Evolutionary conservation across 2,797 vertebrate species (phyloP).

Genomic region (Pygocentrus nattereri): DNA sequence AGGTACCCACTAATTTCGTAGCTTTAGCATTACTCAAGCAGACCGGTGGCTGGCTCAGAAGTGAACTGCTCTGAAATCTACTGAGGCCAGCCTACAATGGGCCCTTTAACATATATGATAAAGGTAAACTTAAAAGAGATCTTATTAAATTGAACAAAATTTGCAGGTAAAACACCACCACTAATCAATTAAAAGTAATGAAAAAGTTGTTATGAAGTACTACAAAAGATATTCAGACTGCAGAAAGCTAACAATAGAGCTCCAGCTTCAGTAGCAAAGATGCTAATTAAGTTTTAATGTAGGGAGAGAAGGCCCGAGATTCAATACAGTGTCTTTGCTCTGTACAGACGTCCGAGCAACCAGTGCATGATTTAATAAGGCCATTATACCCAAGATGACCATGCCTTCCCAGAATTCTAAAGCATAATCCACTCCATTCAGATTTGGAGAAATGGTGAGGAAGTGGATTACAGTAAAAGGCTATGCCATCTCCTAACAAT

Average conservation of each 20-base stretch:
- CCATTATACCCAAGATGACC: conserved; percentile 7
- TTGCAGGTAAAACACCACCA: not conserved
- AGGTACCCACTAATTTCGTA: not conserved
- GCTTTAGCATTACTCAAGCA: not conserved
- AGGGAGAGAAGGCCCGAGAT: conserved; percentile 17
- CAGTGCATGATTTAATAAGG: conserved; percentile 16
- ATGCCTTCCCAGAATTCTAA: conserved; percentile 5
- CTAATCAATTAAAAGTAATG: not conserved
- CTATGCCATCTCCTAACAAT: conserved; percentile 17
- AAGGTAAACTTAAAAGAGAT: conserved; percentile 5
- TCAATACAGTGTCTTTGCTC: not conserved
- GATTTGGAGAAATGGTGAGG: conserved; percentile 27
- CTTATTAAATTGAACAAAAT: not conserved
- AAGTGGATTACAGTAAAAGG: conserved; percentile 28
- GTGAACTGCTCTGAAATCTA: not conserved
- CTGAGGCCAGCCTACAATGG: not conserved
- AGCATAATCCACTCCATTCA: not conserved
- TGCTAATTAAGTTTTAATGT: conserved; percentile 19
- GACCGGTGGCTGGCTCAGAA: not conserved
- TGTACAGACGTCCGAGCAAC: not conserved
- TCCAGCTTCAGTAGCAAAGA: conserved; percentile 8
- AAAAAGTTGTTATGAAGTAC: not conserved
- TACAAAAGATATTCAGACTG: not conserved
- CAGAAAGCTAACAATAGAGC: not conserved
- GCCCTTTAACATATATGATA: not conserved